phyloP scores from a whole-genome alignment of 2,113 vertebrate species.

The Thamnaconus septentrionalis region DNA sequence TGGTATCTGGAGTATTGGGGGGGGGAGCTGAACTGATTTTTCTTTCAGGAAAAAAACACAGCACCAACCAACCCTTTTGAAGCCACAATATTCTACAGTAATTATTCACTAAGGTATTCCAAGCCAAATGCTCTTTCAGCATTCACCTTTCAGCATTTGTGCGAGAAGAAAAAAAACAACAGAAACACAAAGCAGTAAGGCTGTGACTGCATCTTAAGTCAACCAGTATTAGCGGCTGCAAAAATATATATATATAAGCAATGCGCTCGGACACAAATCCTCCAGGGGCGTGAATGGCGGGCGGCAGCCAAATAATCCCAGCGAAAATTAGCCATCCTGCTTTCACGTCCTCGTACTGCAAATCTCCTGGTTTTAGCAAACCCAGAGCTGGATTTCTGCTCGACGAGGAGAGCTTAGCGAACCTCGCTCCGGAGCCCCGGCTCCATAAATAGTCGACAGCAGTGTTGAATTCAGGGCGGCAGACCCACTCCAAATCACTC shows the following conservation, averaged over 20 bases:
- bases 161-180: no score
- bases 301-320: constrained; percentile 54
- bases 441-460: constrained; percentile 46
- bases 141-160: constrained; percentile 23
- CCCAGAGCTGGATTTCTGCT: constrained; percentile 56
- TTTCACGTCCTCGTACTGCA: constrained; percentile 36
- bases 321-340: not conserved
- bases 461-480: constrained; percentile 26
- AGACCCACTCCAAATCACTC: constrained; percentile 29
- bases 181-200: constrained; percentile 28
- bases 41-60: constrained; percentile 20
- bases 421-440: constrained; percentile 24
- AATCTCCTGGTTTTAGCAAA: constrained; percentile 47
- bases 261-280: constrained; percentile 4
- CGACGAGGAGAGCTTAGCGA: constrained; percentile 52
- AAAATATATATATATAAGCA: constrained; percentile 1
- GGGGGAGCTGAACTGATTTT: constrained; percentile 10
- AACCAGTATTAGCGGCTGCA: constrained; percentile 22
- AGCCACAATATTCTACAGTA: constrained; percentile 29
- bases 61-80: constrained; percentile 35
- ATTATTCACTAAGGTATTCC: constrained; percentile 18
- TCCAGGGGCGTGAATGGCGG: constrained; percentile 7
- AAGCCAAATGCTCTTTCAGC: constrained; percentile 13
- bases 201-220: constrained; percentile 33
- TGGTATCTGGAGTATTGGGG: constrained; percentile 7